Evolutionary conservation across 2,888 invertebrate species (phyloP).

Genomic region (Synanthedon tipuliformis): DNA sequence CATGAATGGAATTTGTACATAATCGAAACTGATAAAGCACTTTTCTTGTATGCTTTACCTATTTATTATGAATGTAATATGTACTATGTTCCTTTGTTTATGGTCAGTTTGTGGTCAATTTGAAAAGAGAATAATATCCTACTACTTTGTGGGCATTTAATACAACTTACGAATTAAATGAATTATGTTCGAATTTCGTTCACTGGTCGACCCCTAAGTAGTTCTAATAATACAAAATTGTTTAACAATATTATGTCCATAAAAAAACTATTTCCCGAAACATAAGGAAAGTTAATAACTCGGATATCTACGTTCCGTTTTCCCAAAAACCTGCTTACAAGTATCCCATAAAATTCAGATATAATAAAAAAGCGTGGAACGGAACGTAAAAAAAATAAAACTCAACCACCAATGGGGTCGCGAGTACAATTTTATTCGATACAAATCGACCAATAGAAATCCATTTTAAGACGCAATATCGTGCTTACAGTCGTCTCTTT

Average conservation of each 20-base stretch:
- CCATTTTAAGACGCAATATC: slow-evolving; percentile 1
- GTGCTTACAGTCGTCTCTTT: slow-evolving; percentile 1
- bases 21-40: no score
- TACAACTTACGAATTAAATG: no score
- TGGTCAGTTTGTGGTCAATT: no score
- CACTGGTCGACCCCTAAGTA: no score
- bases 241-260: background rate
- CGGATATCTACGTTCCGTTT: slow-evolving; percentile 14
- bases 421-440: slow-evolving; percentile 34
- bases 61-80: no score
- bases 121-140: no score
- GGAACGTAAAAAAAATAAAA: slow-evolving; percentile 25
- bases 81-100: no score
- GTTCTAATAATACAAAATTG: no score
- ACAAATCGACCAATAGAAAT: slow-evolving; percentile 43
- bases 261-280: background rate
- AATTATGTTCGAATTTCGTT: no score
- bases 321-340: slow-evolving; percentile 19
- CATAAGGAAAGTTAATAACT: slow-evolving; percentile 18
- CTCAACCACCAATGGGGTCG: slow-evolving; percentile 23
- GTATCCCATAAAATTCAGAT: slow-evolving; percentile 22
- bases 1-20: no score
- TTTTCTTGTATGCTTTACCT: no score
- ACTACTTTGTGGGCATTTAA: no score
- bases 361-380: slow-evolving; percentile 16